A percentile compares a stretch with the other conserved stretches of the same genome.
Conservation (phyloP, 2,888 invertebrate genomes). For the Cylindroiulus punctatus region DNA sequence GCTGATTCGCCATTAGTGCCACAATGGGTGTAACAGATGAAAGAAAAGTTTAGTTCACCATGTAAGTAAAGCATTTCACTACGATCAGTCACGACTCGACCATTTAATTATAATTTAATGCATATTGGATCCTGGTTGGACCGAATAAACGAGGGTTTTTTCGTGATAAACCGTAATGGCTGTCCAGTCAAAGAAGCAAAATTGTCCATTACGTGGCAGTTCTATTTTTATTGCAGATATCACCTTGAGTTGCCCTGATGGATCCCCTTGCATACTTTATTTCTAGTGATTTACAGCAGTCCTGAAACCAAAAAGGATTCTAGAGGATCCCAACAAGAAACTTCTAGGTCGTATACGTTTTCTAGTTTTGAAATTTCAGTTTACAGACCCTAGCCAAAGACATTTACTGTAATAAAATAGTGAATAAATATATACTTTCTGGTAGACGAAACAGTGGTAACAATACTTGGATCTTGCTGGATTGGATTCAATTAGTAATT, state of each 20-base stretch:
- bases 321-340: not conserved
- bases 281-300: not conserved
- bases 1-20: not conserved
- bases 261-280: not conserved
- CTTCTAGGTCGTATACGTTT: not conserved
- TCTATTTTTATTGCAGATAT: conserved; percentile 8
- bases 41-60: not conserved
- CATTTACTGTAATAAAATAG: no score
- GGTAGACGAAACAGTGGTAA: no score
- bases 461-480: no score
- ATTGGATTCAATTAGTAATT: no score
- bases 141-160: not conserved
- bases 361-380: not conserved
- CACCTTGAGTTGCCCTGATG: not conserved
- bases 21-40: not conserved
- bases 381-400: not conserved
- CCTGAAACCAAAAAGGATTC: not conserved
- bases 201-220: not conserved
- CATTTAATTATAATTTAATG: not conserved
- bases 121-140: conserved; percentile 1
- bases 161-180: not conserved
- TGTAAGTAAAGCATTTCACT: no score
- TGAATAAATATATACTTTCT: no score
- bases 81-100: no score
- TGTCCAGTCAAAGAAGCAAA: not conserved